A percentile compares a stretch with the other conserved stretches of the same genome.
These are phyloP conservation scores for Bovichtus variegatus DNA, from an alignment of 2,797 vertebrate species.

Conservation along the genomic window DNA sequence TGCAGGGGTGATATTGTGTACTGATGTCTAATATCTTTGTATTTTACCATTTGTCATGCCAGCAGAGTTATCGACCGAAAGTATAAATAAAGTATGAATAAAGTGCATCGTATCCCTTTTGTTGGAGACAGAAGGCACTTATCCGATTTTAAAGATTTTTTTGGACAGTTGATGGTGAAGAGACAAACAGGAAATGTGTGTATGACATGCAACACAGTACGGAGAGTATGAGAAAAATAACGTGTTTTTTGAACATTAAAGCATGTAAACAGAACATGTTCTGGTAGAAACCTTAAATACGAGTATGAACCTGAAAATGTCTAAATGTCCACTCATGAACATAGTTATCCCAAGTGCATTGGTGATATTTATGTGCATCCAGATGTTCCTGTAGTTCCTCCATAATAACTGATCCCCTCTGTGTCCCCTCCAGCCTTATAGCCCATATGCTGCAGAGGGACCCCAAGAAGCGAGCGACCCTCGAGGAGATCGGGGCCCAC, in stretches of 20 bases:
- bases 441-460: conserved; percentile 95
- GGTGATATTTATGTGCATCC: background rate
- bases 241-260: too few relatives aligned
- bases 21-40: background rate
- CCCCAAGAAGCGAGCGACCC: conserved; percentile 91
- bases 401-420: background rate
- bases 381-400: conserved; percentile 11
- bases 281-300: too few relatives aligned
- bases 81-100: too few relatives aligned
- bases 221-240: too few relatives aligned
- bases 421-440: conserved; percentile 87
- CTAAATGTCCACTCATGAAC: background rate
- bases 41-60: background rate
- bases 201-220: background rate
- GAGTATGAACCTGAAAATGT: too few relatives aligned
- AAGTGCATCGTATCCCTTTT: background rate
- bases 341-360: background rate
- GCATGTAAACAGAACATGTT: too few relatives aligned
- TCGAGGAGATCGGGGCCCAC: conserved; percentile 93
- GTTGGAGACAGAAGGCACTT: background rate
- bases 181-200: background rate
- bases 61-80: background rate
- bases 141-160: background rate
- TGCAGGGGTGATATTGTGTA: background rate
- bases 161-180: background rate